Evolutionary conservation across 2,113 vertebrate species (phyloP).

Genomic region (Ellobius talpinus): DNA sequence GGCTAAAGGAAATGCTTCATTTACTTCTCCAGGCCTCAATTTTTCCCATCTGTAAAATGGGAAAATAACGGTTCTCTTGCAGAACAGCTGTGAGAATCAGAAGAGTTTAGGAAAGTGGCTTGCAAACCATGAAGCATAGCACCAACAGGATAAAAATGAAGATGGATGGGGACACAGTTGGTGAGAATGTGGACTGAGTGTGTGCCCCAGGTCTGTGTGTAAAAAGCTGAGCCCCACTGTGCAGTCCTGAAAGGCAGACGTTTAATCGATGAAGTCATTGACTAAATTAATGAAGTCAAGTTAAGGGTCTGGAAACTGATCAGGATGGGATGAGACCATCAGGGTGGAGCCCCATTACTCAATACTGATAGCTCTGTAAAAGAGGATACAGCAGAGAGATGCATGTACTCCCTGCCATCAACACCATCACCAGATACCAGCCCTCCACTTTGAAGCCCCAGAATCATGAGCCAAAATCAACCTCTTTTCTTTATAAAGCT

Average conservation of each 20-base stretch:
- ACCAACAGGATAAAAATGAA: not conserved
- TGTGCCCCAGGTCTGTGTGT: too few species aligned
- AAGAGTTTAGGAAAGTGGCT: not conserved
- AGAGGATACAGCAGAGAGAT: not conserved
- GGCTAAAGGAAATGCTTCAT: not conserved
- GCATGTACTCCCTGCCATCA: not conserved
- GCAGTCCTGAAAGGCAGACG: not conserved
- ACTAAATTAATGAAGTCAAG: not conserved
- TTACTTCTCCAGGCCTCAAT: not conserved
- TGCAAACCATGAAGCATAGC: not conserved
- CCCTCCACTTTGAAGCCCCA: not conserved
- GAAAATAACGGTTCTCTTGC: constrained; percentile 4
- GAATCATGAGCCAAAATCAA: not conserved
- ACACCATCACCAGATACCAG: not conserved
- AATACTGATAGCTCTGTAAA: not conserved
- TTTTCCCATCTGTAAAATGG: constrained; percentile 33
- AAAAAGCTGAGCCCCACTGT: not conserved
- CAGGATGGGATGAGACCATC: not conserved
- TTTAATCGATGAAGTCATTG: not conserved
- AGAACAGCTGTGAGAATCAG: not conserved
- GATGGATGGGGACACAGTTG: fast-evolving
- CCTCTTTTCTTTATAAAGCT: not conserved
- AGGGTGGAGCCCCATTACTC: not conserved
- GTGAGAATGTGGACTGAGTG: not conserved
- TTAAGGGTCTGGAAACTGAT: not conserved